Conservation (phyloP, 2,797 vertebrate genomes). For the Macropus fuliginosus region DNA sequence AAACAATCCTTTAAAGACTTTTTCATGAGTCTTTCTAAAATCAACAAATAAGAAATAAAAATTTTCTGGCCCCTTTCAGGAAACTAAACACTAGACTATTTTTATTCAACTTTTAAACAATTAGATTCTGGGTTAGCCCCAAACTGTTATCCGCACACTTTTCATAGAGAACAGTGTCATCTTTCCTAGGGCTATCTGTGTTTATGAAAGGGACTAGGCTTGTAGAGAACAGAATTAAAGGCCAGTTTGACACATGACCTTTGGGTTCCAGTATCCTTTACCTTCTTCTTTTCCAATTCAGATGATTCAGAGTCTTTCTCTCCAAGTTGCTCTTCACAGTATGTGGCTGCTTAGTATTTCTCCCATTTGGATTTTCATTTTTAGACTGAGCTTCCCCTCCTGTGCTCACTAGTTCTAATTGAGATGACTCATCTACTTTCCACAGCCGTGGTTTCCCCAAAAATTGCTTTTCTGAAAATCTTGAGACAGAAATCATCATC, state of each 20-base stretch:
- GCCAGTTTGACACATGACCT: neutral
- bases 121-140: neutral
- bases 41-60: conserved; percentile 15
- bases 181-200: neutral
- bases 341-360: neutral
- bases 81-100: conserved; percentile 38
- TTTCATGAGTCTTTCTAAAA: conserved; percentile 41
- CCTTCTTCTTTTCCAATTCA: conserved; percentile 10
- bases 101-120: conserved; percentile 38
- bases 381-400: neutral
- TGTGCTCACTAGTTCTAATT: neutral
- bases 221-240: neutral
- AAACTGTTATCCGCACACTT: conserved; percentile 13
- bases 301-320: neutral
- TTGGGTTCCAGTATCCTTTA: neutral
- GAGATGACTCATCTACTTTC: conserved; percentile 14
- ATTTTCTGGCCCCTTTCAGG: neutral
- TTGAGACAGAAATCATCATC: conserved; percentile 27
- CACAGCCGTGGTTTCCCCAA: conserved; percentile 13
- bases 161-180: conserved; percentile 38
- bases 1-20: neutral
- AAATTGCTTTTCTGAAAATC: conserved; percentile 47
- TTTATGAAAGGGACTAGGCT: neutral
- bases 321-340: neutral
- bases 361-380: neutral